Conservation (phyloP, 2,888 invertebrate genomes). For the Chirona hameri region DNA sequence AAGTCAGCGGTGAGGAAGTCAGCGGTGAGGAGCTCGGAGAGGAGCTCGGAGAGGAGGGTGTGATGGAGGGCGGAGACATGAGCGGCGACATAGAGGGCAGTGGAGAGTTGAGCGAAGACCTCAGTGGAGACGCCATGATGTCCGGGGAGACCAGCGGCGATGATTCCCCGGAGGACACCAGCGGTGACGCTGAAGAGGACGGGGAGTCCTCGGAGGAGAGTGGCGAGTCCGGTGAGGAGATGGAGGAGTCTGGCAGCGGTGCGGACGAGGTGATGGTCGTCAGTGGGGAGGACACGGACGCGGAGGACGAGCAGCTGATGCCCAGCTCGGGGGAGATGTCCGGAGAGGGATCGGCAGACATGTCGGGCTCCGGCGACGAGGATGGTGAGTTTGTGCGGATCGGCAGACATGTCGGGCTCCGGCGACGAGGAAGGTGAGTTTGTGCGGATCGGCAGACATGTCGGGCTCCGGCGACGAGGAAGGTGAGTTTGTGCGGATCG, state of each 20-base stretch:
- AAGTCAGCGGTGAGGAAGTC: no score
- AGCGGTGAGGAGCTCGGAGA: not conserved
- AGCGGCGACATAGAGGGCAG: not conserved
- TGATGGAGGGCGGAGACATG: not conserved
- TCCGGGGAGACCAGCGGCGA: not conserved
- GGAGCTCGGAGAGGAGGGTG: not conserved
- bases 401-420: no score
- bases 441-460: no score
- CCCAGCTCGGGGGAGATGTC: not conserved
- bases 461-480: no score
- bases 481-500: not conserved
- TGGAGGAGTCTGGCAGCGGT: not conserved
- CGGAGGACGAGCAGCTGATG: not conserved
- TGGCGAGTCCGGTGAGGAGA: not conserved
- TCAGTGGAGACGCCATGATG: not conserved
- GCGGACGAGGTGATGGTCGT: not conserved
- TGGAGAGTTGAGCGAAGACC: not conserved
- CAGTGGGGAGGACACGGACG: not conserved
- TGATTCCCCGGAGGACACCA: not conserved
- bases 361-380: no score
- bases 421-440: no score
- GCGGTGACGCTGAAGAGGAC: not conserved
- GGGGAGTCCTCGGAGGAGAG: not conserved
- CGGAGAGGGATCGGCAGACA: not conserved
- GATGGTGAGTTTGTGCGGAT: no score